phyloP scores from a whole-genome alignment of 2,888 invertebrate genomes.

The Mystacides longicornis region DNA sequence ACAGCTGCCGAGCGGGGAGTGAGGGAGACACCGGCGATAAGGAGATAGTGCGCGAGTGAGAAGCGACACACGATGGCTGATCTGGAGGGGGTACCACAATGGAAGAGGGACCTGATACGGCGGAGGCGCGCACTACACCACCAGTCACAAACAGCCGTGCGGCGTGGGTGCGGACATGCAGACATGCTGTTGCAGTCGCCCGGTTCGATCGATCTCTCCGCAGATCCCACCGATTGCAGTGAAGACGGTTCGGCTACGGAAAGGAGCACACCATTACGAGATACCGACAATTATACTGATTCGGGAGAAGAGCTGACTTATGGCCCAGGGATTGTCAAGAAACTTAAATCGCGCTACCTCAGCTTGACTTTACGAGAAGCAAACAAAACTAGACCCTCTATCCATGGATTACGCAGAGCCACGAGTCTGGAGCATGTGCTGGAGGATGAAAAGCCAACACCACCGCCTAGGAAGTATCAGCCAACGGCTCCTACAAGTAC shows the following conservation, averaged over 20 bases:
- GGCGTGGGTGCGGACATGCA: constrained; percentile 34
- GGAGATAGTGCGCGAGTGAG: constrained; percentile 19
- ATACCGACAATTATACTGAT: constrained; percentile 25
- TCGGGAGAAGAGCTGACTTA: constrained; percentile 72
- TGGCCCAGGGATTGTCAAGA: constrained; percentile 87
- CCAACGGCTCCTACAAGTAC: constrained; percentile 29
- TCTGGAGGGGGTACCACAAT: constrained; percentile 54
- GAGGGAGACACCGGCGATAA: background rate
- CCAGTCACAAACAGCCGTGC: constrained; percentile 29
- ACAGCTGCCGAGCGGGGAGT: background rate
- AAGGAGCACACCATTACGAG: constrained; percentile 31
- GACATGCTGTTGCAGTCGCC: constrained; percentile 29
- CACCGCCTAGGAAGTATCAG: constrained; percentile 13
- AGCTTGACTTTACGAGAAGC: constrained; percentile 76
- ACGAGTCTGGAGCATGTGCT: constrained; percentile 79
- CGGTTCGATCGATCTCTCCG: constrained; percentile 28
- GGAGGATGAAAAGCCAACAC: constrained; percentile 46
- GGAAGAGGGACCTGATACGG: constrained; percentile 78
- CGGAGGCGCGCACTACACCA: constrained; percentile 48
- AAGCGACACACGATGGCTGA: constrained; percentile 26
- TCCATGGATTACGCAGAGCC: constrained; percentile 65
- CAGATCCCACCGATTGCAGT: constrained; percentile 30
- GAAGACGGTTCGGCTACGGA: constrained; percentile 29
- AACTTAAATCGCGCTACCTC: constrained; percentile 78
- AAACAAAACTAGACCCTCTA: constrained; percentile 55